Evolutionary conservation across 35 echinoderm and acorn worm genomes (phyloP), one percentile per base, ranked within the genome.

Genomic region (Apostichopus japonicus): DNA sequence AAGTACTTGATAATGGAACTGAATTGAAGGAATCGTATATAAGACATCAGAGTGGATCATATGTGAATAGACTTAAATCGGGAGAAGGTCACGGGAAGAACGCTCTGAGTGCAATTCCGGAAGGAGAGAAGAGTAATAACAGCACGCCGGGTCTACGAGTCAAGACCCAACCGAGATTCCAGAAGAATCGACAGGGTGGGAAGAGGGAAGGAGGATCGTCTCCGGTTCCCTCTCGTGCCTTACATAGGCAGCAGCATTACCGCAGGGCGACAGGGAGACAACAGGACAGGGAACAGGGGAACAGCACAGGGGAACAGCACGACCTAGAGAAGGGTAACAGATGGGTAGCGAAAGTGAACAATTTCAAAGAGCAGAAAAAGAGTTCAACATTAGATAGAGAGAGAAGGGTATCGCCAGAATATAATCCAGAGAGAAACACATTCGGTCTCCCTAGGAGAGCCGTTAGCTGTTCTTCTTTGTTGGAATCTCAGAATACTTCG

Each of bases 361-460:
- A 75, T n/a, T 19, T n/a, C 19, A n/a, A 15, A 16, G 15, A 51
- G 23, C 78, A 80, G 78, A 82, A 24, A n/a, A 27, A 9, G n/a
- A 33, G 7, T 52, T 15, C 24, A 19, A 82, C 33, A 17, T 51
- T 82, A 0, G 79, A 82, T 16, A 56, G 79, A 51, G 79, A 23
- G 33, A 5, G 79, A 56, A 82, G 79, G 24, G 10, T n/a, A 51
- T 82, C 79, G 27, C 51, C 2, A 75, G 62, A 27, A 0, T 19
- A 89, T 24, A 51, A 65, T 25, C 23, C 59, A 14, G 61, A 73
- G 15, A 89, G 86, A 72, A 10, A 89, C 86, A 89, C 14, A 5
- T 89, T 89, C 53, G 86, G 86, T n/a, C 86, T 72, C 24, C 86
- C 86, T 15, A 67, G 86, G 17, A 63, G 86, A 14, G 57, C 86